These are phyloP conservation scores for Potamilus streckersoni DNA, from an alignment of 1,140 invertebrate species.

Conservation along the genomic window DNA sequence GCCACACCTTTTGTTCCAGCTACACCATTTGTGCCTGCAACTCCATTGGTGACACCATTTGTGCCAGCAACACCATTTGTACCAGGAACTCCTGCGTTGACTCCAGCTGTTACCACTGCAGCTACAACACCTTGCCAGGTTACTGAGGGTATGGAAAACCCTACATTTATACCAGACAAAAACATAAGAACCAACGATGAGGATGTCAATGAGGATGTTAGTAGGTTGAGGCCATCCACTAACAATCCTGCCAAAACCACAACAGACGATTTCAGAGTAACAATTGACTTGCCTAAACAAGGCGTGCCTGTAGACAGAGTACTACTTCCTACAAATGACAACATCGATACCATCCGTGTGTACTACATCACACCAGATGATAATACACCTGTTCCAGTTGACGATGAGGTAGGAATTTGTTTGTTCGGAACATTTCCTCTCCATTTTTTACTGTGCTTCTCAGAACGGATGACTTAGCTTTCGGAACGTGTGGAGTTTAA, in stretches of 20 bases:
- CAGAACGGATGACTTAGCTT: no score
- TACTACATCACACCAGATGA: conserved; percentile 2
- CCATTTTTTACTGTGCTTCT: no score
- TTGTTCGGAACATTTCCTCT: not conserved
- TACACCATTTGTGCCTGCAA: no score
- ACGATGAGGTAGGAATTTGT: not conserved
- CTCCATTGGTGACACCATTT: no score
- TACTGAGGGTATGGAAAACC: conserved; percentile 13
- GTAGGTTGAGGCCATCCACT: conserved; percentile 12
- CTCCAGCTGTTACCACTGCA: not conserved
- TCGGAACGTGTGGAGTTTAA: no score
- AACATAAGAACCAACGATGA: conserved; percentile 12
- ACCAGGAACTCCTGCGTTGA: not conserved
- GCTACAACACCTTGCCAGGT: conserved; percentile 10
- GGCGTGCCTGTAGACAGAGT: conserved; percentile 14
- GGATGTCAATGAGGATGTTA: conserved; percentile 3
- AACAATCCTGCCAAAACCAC: conserved; percentile 6
- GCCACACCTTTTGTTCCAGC: no score
- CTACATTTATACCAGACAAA: conserved; percentile 14
- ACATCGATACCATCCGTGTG: conserved; percentile 11
- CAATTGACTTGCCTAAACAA: conserved; percentile 5
- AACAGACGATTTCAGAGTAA: conserved; percentile 27
- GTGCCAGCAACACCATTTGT: not conserved
- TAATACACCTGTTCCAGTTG: conserved; percentile 5
- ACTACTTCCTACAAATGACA: conserved; percentile 7